Evolutionary conservation across 2,888 invertebrate genomes (phyloP), one percentile per base, ranked within the genome.

Genomic region (Lasioglossum malachurum): DNA sequence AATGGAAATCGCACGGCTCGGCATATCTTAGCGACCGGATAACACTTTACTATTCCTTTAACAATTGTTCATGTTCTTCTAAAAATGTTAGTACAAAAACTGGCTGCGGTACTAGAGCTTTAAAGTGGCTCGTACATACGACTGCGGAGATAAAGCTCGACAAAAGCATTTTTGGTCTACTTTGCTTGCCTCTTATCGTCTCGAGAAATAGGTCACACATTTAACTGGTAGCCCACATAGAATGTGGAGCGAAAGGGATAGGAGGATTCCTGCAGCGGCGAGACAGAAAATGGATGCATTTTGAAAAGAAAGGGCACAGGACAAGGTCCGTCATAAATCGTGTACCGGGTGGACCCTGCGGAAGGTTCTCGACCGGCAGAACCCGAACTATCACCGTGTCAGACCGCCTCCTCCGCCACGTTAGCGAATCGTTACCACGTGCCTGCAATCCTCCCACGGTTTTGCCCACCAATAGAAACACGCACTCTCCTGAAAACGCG

Each of bases 381-480:
- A 2, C 14, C 67, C 67, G 19, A 67, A 35, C 67, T 67, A 35
- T 67, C 67, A 35, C 35, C 23, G 53, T 35, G 23, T 35, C 19
- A 67, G 67, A 67, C 67, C 67, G 67, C 67, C 67, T 67, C 19
- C 67, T 67, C 35, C 31, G 67, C 35, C 67, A 35, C 35, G 35
- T 35, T 35, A 35, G 35, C 67, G 67, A 67, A 67, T 67, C 31
- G 35, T 35, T 67, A 67, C 35, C 35, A 35, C 67, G 35, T 67
- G 31, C 8, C 35, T 10, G 35, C 19, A 67, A 19, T 67, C 67
- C 67, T 19, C 35, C 67, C 35, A 35, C 67, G 35, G 8, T 35
- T 35, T 67, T 10, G 67, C 23, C 35, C 35, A 35, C 67, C 67
- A 67, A 67, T 67, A 67, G 35, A 67, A 67, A 23, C 35, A 35